Evolutionary conservation across 2,888 invertebrate species (phyloP), one percentile per base, ranked within the genome.

Genomic region (Microctonus brassicae): DNA sequence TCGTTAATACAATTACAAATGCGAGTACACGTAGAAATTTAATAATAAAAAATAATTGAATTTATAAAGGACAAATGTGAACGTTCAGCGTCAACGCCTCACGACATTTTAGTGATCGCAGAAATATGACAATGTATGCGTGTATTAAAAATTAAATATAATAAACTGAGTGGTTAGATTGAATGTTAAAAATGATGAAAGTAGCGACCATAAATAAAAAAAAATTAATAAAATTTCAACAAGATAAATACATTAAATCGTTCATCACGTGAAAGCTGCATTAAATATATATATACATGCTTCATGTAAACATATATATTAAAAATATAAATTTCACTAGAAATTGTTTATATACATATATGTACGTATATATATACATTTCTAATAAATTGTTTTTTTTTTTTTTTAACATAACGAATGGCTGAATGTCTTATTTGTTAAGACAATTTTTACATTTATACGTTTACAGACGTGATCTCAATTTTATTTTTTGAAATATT

Each of bases 381-480:
- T 39, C 13, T 47, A 11, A n/a, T 11, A 11, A 26, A 26, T 6
- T 13, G 42, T 52, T n/a, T n/a, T n/a, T n/a, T n/a, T n/a, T 42
- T 17, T 52, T 67, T 26, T 33, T 20, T 3, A 26, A 47, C 17
- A 10, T 5, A 24, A 11, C 6, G 58, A 39, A 17, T 57, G 29
- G 29, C 22, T 42, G 3, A 34, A 57, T 64, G 75, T 61, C 65
- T n/a, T 3, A 13, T 70, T 72, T 76, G 71, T 78, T 78, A 72
- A 77, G 74, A 73, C 77, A 78, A n/a, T 83, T 82, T 83, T 80
- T 82, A 82, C 79, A 78, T 82, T 82, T 83, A 76, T 81, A 83
- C 78, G 77, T 81, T 83, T 77, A 74, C 75, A 78, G 67, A 47
- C 39, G 26, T 67, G 76, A 75, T 77, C 74, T 74, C 74, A 73